phyloP scores from a whole-genome alignment of 1,140 invertebrate genomes.

The Conus betulinus region DNA sequence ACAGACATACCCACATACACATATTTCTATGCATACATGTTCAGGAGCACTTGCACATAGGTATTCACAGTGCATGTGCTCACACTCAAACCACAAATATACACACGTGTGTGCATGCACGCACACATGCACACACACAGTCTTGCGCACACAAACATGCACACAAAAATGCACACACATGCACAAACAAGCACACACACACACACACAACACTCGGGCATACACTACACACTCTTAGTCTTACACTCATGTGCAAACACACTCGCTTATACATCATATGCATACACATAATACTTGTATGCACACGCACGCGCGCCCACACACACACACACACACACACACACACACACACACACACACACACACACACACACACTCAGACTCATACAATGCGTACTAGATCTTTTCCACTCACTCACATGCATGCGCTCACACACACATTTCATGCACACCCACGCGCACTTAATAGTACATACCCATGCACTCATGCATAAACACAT shows the following conservation, averaged over 20 bases:
- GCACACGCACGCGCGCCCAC: background rate
- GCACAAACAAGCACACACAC: conserved; percentile 17
- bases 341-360: no score
- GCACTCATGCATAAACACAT: no score
- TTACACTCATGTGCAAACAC: background rate
- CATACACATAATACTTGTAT: background rate
- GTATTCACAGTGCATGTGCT: background rate
- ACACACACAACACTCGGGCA: conserved; percentile 14
- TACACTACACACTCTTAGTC: conserved; percentile 26
- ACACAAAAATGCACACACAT: background rate
- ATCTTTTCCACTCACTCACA: background rate
- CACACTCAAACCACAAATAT: background rate
- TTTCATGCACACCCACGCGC: no score
- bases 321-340: background rate
- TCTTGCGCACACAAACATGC: background rate
- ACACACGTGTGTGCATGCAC: background rate
- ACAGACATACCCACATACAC: background rate
- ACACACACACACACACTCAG: no score
- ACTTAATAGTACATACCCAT: no score
- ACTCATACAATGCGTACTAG: no score
- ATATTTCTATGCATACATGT: background rate
- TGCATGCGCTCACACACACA: background rate
- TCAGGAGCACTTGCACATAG: background rate
- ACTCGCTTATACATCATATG: background rate
- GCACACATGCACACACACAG: background rate